Base-by-base conservation (phyloP, 2,113 vertebrate species). In the Varanus komodoensis region DNA sequence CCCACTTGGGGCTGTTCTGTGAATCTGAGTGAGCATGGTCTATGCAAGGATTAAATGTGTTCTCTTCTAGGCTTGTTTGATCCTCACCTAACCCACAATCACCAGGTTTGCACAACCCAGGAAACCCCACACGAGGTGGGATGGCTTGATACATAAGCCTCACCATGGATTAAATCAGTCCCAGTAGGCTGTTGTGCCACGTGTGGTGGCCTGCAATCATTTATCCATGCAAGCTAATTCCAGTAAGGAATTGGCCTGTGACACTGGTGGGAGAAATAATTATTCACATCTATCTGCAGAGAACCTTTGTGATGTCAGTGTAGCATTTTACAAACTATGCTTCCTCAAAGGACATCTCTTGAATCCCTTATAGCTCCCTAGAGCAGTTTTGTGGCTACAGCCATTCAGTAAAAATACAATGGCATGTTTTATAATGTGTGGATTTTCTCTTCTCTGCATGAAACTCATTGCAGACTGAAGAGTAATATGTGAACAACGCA, bases 371-470 rank as follows among this genome's bases (percentile, higher is more conserved):
- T 67, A 88, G 87, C 64, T 81, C 44, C 87, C 61, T 38, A n/a
- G 21, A 25, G 75, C 79, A 50, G 15, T 8, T 64, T 69, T 81
- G 21, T 81, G 64, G 64, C 32, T 69, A 32, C 48, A 81, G 32
- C 32, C 67, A 71, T 88, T 80, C 87, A 52, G n/a, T 80, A n/a
- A 25, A 81, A 71, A 85, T 8, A 50, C 50, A 85, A 50, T 17
- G 83, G 15, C 8, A n/a, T 71, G 38, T 71, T 50, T 50, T 25
- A 80, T 52, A 50, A 80, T 69, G 57, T 87, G 68, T 50, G 38
- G 38, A 80, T 68, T 68, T 68, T 88, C 77, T 88, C 64, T 32
- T 88, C 78, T 25, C 67, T 54, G 87, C 32, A 71, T 81, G 61
- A 71, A 69, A 44, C 34, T 87, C 81, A 88, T 71, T 81, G 29